Conservation (phyloP, 2,113 vertebrate species). For the Athene cunicularia region DNA sequence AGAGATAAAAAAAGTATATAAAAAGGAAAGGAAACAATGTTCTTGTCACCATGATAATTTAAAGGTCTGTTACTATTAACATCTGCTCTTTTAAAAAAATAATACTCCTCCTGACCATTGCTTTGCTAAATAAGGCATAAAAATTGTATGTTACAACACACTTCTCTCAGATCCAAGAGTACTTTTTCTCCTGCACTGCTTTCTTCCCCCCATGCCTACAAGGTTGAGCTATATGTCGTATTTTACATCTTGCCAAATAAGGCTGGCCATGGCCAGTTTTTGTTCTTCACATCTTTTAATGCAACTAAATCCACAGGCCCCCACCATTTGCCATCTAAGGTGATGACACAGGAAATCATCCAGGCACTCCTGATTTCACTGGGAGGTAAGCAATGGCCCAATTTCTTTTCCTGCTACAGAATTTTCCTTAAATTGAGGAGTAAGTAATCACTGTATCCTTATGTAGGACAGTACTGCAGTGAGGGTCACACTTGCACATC, state of each 20-base stretch:
- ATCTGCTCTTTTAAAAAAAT: not conserved
- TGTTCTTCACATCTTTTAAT: not conserved
- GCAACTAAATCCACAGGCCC: not conserved
- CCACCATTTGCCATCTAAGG: not conserved
- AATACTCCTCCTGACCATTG: not conserved
- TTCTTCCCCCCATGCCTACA: rapidly evolving
- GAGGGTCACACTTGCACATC: not conserved
- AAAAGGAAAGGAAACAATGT: not conserved
- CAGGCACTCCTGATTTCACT: not conserved
- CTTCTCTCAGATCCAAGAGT: not conserved
- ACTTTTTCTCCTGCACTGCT: not conserved
- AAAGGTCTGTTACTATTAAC: not conserved
- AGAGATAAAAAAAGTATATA: not conserved
- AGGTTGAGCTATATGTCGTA: not conserved
- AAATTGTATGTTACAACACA: not conserved
- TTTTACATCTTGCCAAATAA: not conserved
- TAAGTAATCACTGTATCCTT: not conserved
- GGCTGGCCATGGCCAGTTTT: not conserved
- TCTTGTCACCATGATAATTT: not conserved
- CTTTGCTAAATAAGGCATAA: not conserved
- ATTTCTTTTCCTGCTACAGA: not conserved
- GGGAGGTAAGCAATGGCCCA: not conserved
- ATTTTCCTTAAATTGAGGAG: not conserved
- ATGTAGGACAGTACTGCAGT: not conserved
- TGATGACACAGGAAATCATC: not conserved